Evolutionary conservation across 2,888 invertebrate genomes (phyloP).

Genomic region (Erannis defoliaria): DNA sequence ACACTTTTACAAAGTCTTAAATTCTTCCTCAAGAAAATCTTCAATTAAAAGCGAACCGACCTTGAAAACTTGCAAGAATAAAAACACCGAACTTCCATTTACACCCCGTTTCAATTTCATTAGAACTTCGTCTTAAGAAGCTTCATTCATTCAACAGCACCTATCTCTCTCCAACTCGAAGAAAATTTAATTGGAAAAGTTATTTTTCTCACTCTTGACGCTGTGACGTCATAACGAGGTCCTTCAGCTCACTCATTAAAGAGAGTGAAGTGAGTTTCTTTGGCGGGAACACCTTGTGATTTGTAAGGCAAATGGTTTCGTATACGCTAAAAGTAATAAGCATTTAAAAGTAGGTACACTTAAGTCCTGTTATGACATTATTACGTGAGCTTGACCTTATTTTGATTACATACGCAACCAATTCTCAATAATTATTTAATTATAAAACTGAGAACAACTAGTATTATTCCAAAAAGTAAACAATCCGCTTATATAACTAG

Average conservation of each 20-base stretch:
- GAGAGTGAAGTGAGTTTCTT: constrained; percentile 56
- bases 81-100: constrained; percentile 56
- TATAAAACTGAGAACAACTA: no score
- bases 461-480: no score
- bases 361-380: no score
- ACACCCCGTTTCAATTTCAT: constrained; percentile 73
- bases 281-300: not conserved
- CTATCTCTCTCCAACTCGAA: constrained; percentile 56
- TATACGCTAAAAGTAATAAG: not conserved
- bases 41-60: constrained; percentile 28
- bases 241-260: constrained; percentile 84
- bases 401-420: no score
- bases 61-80: constrained; percentile 40
- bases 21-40: constrained; percentile 5
- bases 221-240: constrained; percentile 83
- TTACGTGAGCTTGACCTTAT: no score
- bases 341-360: not conserved
- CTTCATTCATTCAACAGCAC: constrained; percentile 70
- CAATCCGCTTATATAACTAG: no score
- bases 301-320: not conserved
- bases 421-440: no score
- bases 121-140: constrained; percentile 71
- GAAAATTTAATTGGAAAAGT: constrained; percentile 45
- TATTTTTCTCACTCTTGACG: constrained; percentile 61
- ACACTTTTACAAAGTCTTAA: not conserved